Evolutionary conservation across 2,113 vertebrate species (phyloP).

Genomic region (Phalacrocorax carbo): DNA sequence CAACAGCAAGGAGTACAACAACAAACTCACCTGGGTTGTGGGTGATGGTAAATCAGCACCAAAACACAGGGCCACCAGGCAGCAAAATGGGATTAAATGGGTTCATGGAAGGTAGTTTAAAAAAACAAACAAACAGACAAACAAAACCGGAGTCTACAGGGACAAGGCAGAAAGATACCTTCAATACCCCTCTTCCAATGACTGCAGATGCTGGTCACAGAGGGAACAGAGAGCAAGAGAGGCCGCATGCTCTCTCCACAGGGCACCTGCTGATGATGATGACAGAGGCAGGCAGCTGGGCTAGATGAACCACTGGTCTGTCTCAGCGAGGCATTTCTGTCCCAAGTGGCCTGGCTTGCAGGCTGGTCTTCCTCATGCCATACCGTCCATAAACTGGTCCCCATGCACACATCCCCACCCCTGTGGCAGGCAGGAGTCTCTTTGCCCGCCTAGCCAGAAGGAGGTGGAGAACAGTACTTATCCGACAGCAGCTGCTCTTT

Average conservation of each 20-base stretch:
- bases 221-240: neutral
- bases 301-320: neutral
- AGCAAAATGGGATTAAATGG: neutral
- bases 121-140: neutral
- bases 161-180: neutral
- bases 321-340: neutral
- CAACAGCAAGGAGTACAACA: neutral
- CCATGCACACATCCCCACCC: neutral
- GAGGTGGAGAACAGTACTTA: neutral
- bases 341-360: neutral
- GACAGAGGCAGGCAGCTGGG: neutral
- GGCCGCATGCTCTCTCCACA: neutral
- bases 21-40: neutral
- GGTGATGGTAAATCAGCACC: neutral
- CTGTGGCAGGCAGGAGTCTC: neutral
- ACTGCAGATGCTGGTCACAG: neutral
- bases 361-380: neutral
- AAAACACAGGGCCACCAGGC: neutral
- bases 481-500: neutral
- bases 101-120: neutral
- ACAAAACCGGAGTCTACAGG: neutral
- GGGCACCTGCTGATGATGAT: neutral
- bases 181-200: neutral
- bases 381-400: too few relatives aligned
- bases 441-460: fast-evolving